These are phyloP conservation scores for Stratiomys singularior DNA, from an alignment of 2,888 invertebrate genomes.

Conservation along the genomic window DNA sequence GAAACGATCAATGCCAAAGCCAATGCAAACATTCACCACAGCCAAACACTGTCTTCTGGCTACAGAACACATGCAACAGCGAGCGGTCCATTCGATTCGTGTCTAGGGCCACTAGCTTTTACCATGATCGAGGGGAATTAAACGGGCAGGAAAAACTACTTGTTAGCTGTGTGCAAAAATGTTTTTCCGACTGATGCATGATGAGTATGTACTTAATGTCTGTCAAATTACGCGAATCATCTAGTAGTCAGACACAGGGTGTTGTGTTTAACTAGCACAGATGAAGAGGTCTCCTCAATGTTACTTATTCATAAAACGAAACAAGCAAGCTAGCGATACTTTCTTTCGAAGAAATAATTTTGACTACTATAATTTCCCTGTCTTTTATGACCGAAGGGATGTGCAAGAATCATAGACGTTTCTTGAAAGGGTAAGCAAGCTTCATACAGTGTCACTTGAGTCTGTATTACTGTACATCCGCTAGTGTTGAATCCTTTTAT, in stretches of 20 bases:
- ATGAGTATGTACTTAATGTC: slow-evolving; percentile 8
- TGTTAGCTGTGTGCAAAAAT: slow-evolving; percentile 26
- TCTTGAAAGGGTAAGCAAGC: too few relatives aligned
- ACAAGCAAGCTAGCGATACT: background rate
- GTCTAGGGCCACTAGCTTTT: slow-evolving; percentile 35
- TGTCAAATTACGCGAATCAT: background rate
- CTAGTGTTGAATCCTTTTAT: too few relatives aligned
- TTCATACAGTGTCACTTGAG: too few relatives aligned
- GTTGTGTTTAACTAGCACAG: background rate
- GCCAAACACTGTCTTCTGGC: too few relatives aligned
- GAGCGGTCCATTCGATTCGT: background rate
- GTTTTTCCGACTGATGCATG: slow-evolving; percentile 36
- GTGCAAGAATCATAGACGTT: too few relatives aligned
- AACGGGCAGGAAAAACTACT: slow-evolving; percentile 41
- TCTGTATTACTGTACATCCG: too few relatives aligned
- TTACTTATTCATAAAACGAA: too few relatives aligned
- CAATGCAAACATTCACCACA: slow-evolving; percentile 1
- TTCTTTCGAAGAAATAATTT: background rate
- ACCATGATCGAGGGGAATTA: slow-evolving; percentile 28
- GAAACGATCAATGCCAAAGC: slow-evolving; percentile 21
- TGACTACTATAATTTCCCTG: background rate
- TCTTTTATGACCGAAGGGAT: too few relatives aligned
- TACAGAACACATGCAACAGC: background rate
- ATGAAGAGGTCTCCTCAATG: too few relatives aligned
- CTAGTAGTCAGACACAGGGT: background rate